Evolutionary conservation across 2,888 invertebrate genomes (phyloP).

Genomic region (Andrena marginata): DNA sequence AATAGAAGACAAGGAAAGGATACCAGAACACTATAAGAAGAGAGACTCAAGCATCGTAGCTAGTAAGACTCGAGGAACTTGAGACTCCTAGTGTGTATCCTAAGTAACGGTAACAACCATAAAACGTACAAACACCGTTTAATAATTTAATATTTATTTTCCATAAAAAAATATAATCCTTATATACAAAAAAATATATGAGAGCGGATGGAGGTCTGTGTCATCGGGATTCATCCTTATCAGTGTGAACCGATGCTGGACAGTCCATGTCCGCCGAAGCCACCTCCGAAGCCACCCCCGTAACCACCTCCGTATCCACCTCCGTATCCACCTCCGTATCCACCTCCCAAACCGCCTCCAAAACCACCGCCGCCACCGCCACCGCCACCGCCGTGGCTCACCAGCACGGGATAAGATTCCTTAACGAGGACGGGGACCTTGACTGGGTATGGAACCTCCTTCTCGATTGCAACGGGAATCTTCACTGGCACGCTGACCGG

Average conservation of each 20-base stretch:
- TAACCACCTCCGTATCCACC: conserved; percentile 35
- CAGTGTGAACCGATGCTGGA: conserved; percentile 37
- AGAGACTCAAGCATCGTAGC: not conserved
- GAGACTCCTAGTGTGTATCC: not conserved
- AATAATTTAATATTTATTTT: conserved; percentile 71
- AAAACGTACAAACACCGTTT: conserved; percentile 28
- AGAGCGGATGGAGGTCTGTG: not conserved
- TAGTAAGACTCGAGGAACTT: not conserved
- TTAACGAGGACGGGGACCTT: conserved; percentile 74
- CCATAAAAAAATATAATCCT: conserved; percentile 67
- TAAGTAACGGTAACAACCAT: not conserved
- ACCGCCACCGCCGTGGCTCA: conserved; percentile 68
- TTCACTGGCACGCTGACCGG: conserved; percentile 77
- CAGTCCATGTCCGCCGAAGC: conserved; percentile 51
- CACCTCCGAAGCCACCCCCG: conserved; percentile 48
- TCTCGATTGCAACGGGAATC: conserved; percentile 75
- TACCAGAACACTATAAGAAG: not conserved
- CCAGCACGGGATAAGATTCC: conserved; percentile 77
- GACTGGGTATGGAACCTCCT: conserved; percentile 73
- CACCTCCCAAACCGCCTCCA: conserved; percentile 56
- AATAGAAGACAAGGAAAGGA: too few relatives aligned
- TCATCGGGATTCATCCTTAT: not conserved
- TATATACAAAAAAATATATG: conserved; percentile 65
- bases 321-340: conserved; percentile 35
- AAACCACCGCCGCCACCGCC: conserved; percentile 54